Base-by-base conservation (phyloP, 2,797 vertebrate genomes). In the Eremophila alpestris region DNA sequence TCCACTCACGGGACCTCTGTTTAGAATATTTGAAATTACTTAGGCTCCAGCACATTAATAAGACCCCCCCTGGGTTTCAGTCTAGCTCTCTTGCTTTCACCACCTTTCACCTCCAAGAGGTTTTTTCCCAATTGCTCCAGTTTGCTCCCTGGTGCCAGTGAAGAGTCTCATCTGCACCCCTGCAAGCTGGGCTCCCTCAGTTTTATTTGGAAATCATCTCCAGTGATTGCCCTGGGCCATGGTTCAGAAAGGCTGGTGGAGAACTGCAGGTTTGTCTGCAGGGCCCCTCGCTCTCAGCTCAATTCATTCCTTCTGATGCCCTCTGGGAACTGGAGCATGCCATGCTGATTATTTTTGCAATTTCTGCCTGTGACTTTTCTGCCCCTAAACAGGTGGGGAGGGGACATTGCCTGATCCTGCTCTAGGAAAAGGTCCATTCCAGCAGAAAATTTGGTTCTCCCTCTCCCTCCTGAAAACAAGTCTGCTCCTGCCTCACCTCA, bases 1-100 rank as follows among this genome's bases (percentile, higher is more conserved):
- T 89, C 93, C 74, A 5, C 93, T 87, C 92, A 64, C 1, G 2
- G 77, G 93, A 94, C 84, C 64, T 95, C 93, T 91, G 92, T 87
- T 95, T 92, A 80, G 71, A 95, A 96, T 93, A 92, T 51, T 89
- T 97, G 87, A 75, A 96, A 96, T 96, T 95, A 86, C 74, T 96
- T 36, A 78, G 76, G 89, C 78, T 93, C 76, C 58, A 69, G 64
- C 32, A 71, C 22, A 8, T 52, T 49, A 76, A n/a, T 16, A 71
- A 32, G 87, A 75, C 27, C 41, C 17, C 82, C 63, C 56, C 29
- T 0, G 19, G 49, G 59, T 76, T 87, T 87, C 51, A 26, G 58
- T 70, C 59, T 30, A 38, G 16, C 27, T 84, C 52, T 83, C n/a
- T 34, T 56, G 43, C 36, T 78, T 77, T 71, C 1, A 3, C 30